Evolutionary conservation across 2,113 vertebrate species (phyloP), one percentile per base, ranked within the genome.

Genomic region (Sceloporus undulatus): DNA sequence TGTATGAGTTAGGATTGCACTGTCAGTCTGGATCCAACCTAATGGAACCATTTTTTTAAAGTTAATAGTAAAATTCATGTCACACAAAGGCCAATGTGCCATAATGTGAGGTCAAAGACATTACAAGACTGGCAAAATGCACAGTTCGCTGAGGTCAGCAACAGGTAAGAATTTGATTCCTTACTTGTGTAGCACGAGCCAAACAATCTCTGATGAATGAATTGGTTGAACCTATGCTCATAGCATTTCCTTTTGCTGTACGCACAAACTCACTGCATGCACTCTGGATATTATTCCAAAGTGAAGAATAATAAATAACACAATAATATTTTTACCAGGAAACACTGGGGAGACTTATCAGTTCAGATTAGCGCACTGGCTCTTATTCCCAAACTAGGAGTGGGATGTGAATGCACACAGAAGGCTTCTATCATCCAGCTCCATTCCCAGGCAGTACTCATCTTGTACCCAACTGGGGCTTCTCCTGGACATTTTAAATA

Each of bases 291-390:
- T 71, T 34, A 9, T 27, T 87, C 29, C 23, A 4, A 80, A 92
- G 82, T 76, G 19, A 11, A 40, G 74, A 86, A 29, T 4, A 79
- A 0, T 34, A 29, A 79, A 83, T 11, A 91, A n/a, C 13, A 75
- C 13, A 38, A 40, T 68, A 85, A 10, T 27, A 38, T 71, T 87
- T 90, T 89, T 78, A 85, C 88, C 70, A 90, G 40, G 52, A 85
- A 85, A 5, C 23, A 85, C 42, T 87, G 4, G 1, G 5, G 82
- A 78, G 87, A 82, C 21, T 84, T 89, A 38, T 87, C 18, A 48
- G 25, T 73, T 1, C 34, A 34, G 34, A 34, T 34, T 34, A 34
- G 34, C 34, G 34, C 34, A 34, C 34, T 34, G 34, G 34, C 34
- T 34, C 34, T 34, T 34, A 34, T 34, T 34, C 34, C 34, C 34